A percentile compares a stretch with the other conserved stretches of the same genome.
phyloP scores from a whole-genome alignment of 2,888 invertebrate species.

The Bombylius major region DNA sequence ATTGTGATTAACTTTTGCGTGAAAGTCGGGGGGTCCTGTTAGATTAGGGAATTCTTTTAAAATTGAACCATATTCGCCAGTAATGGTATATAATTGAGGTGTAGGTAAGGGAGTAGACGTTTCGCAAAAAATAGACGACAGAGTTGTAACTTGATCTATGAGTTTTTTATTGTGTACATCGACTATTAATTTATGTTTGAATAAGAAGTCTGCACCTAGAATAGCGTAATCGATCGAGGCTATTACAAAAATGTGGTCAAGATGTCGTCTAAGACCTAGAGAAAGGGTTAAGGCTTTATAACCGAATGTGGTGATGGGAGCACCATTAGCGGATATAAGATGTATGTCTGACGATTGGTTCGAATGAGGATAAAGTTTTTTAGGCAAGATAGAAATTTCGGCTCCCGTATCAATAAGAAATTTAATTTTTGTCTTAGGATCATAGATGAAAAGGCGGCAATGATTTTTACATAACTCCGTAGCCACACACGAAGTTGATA shows the following conservation, averaged over 20 bases:
- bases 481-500: not conserved
- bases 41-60: not conserved
- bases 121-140: not conserved
- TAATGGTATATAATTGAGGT: not conserved
- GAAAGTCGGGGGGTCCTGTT: not conserved
- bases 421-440: too few relatives aligned
- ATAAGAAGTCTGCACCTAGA: slow-evolving; percentile 1
- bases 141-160: not conserved
- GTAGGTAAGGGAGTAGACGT: not conserved
- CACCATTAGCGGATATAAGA: not conserved
- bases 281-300: not conserved
- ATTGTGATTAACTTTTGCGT: slow-evolving; percentile 1
- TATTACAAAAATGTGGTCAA: not conserved
- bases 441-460: too few relatives aligned
- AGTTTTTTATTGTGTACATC: too few relatives aligned
- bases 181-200: not conserved
- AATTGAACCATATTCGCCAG: not conserved
- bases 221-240: not conserved
- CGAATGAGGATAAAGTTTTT: too few relatives aligned
- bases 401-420: too few relatives aligned
- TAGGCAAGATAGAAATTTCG: too few relatives aligned
- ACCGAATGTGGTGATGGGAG: not conserved
- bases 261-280: not conserved
- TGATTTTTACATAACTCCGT: not conserved
- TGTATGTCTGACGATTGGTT: not conserved